Evolutionary conservation across 2,888 invertebrate species (phyloP).

Genomic region (Adineta ricciae): DNA sequence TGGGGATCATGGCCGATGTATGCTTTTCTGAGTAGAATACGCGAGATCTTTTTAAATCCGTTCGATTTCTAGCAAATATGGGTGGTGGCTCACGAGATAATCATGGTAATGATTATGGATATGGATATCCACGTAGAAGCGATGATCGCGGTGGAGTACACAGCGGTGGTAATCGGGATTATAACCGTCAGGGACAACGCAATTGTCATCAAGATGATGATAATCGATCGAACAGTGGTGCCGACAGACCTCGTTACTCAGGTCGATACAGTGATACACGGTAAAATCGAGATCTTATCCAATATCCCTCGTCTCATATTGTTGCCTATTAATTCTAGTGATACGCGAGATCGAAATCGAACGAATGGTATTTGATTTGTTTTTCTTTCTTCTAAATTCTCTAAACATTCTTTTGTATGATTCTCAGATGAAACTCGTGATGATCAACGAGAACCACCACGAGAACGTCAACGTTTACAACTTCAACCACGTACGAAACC

Average conservation of each 20-base stretch:
- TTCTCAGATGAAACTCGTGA: background rate
- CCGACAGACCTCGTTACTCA: background rate
- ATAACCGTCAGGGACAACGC: slow-evolving; percentile 41
- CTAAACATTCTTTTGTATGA: background rate
- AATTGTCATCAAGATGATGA: slow-evolving; percentile 48
- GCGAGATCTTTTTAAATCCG: too few species aligned
- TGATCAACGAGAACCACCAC: slow-evolving; percentile 51
- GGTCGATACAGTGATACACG: slow-evolving; percentile 8
- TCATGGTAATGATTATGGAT: slow-evolving; percentile 29
- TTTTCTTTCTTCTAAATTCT: background rate
- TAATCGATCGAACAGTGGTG: background rate
- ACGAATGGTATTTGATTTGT: background rate
- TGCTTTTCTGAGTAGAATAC: background rate
- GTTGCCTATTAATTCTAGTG: background rate
- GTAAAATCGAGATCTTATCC: background rate
- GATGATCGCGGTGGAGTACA: slow-evolving; percentile 48
- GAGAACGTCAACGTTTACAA: slow-evolving; percentile 67
- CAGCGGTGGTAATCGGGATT: slow-evolving; percentile 37
- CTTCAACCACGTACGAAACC: slow-evolving; percentile 72
- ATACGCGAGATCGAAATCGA: background rate
- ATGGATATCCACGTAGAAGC: slow-evolving; percentile 37
- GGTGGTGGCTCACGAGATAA: background rate
- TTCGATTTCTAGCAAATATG: background rate
- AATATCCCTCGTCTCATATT: background rate
- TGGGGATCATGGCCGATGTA: background rate